Base-by-base conservation (phyloP, 1,140 invertebrate species). In the Polypedilum pembai region DNA sequence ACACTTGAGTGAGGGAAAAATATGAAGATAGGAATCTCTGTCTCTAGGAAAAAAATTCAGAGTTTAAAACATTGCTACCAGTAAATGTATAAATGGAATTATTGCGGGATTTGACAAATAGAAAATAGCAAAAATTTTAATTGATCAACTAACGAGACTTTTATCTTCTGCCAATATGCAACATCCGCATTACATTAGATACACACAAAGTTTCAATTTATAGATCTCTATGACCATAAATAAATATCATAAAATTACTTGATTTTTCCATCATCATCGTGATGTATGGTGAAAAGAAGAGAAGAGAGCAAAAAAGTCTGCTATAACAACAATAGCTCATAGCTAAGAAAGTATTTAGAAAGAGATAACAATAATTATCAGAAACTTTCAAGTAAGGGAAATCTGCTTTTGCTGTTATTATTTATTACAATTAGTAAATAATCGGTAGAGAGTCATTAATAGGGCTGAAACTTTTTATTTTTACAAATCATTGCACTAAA, bases 101-200 rank as follows among this genome's bases (percentile, higher is more conserved):
- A 56, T 56, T 56, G n/a, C 45, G 45, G 41, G 45, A 56, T 56
- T 56, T 56, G 45, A 15, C 45, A 56, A 56, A 56, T 56, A 56
- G 24, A 1, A 56, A 15, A n/a, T 4, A n/a, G 45, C 15, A n/a
- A n/a, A 33, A 56, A 56, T 56, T 56, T 56, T 56, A 56, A 56
- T 56, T 56, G 45, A 56, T 56, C 8, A 56, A 56, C 45, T 12
- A 56, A 56, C 45, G 45, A n/a, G n/a, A 56, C 15, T 3, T 1
- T 4, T 56, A n/a, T n/a, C 45, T 56, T 56, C n/a, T 56, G 45
- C 12, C 45, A 56, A 56, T 12, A 56, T 56, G 45, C n/a, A 56
- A 56, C 45, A n/a, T n/a, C n/a, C 10, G 45, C 12, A 56, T 15
- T n/a, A 33, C 24, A 33, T 33, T 33, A 33, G 45, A 56, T 12